A percentile compares a stretch with the other conserved stretches of the same genome.
Evolutionary conservation across 1,140 invertebrate genomes (phyloP).

Genomic region (Nasonia longicornis): DNA sequence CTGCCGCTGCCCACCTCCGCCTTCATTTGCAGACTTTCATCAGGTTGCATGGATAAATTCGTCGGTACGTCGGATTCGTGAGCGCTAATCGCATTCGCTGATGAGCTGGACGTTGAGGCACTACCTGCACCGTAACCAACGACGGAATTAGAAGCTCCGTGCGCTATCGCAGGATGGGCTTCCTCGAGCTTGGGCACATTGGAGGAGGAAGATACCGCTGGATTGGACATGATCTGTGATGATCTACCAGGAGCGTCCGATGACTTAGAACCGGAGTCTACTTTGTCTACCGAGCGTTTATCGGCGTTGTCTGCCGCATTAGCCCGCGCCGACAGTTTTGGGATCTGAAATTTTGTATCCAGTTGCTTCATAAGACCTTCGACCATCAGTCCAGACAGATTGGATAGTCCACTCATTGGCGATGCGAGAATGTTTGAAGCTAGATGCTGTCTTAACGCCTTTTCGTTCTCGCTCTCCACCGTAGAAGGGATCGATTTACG

Average conservation of each 20-base stretch:
- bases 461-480: constrained; percentile 75
- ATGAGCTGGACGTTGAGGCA: neutral
- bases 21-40: constrained; percentile 55
- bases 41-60: constrained; percentile 64
- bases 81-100: neutral
- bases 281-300: constrained; percentile 51
- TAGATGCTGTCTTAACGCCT: constrained; percentile 68
- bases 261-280: constrained; percentile 40
- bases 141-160: constrained; percentile 15
- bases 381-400: constrained; percentile 70
- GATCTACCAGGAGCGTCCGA: neutral
- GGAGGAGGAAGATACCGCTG: constrained; percentile 39
- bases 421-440: constrained; percentile 65
- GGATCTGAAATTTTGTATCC: constrained; percentile 89
- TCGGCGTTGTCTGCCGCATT: constrained; percentile 61
- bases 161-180: neutral
- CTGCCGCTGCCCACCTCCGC: constrained; percentile 48
- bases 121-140: constrained; percentile 8
- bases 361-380: constrained; percentile 82
- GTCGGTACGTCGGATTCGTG: constrained; percentile 52
- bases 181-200: constrained; percentile 17
- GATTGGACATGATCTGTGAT: constrained; percentile 49
- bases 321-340: constrained; percentile 77
- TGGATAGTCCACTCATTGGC: constrained; percentile 63
- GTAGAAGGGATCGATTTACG: constrained; percentile 76